phyloP scores from a whole-genome alignment of 2,797 vertebrate species.

The Sphenodon punctatus region DNA sequence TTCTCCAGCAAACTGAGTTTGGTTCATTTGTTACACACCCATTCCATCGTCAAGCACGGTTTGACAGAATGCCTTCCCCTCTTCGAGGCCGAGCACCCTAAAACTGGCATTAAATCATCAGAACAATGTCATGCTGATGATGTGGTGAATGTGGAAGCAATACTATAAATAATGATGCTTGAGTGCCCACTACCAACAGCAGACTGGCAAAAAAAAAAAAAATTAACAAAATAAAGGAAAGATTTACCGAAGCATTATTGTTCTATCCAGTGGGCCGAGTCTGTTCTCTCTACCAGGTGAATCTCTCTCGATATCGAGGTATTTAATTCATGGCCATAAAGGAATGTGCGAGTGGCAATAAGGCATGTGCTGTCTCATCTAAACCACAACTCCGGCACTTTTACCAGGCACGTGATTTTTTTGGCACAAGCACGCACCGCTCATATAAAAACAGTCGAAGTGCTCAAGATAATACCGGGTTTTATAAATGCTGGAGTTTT shows the following conservation, averaged over 20 bases:
- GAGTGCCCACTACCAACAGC: rapidly evolving
- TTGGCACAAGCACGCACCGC: too few species aligned
- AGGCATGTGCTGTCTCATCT: too few species aligned
- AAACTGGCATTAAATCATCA: background rate
- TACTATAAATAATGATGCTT: background rate
- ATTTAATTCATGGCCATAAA: too few species aligned
- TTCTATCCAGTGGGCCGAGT: background rate
- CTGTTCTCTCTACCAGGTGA: background rate
- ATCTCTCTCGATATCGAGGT: background rate
- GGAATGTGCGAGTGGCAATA: too few species aligned
- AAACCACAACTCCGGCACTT: too few species aligned
- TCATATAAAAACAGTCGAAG: too few species aligned
- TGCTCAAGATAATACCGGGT: too few species aligned
- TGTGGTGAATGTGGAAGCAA: background rate
- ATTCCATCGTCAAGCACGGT: background rate
- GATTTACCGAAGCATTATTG: rapidly evolving
- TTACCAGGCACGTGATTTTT: too few species aligned
- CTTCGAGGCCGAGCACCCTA: background rate
- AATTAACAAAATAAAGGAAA: background rate
- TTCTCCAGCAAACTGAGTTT: background rate
- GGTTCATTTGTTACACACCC: background rate
- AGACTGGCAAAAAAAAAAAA: background rate
- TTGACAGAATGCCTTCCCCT: background rate
- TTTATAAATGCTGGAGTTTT: too few species aligned
- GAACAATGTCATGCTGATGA: background rate